Conservation (phyloP, 1,140 invertebrate genomes). For the Procambarus virginalis region DNA sequence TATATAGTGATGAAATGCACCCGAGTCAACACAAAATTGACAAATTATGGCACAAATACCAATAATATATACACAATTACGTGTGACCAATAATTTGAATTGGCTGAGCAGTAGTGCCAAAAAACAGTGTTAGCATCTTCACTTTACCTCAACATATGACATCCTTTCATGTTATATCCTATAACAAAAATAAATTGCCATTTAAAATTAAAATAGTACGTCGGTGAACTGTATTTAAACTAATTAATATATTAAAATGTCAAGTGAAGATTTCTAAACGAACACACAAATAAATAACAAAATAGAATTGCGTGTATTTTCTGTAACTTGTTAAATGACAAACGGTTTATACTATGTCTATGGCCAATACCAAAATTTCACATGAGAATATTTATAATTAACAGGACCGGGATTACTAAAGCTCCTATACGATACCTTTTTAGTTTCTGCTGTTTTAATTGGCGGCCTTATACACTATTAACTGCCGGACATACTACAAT, state of each 20-base stretch:
- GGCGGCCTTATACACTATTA: neutral
- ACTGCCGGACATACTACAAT: neutral
- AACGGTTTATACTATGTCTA: neutral
- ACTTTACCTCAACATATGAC: no score
- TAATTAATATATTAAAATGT: neutral
- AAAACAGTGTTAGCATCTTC: neutral
- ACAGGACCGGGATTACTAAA: neutral
- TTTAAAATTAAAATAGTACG: no score
- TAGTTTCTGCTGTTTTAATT: neutral
- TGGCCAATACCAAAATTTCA: neutral
- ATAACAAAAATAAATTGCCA: no score
- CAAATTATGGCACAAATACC: conserved; percentile 21
- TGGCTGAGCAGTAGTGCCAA: neutral
- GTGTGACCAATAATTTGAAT: conserved; percentile 11
- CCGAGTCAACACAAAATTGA: conserved; percentile 16
- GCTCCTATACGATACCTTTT: neutral
- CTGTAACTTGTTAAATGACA: neutral
- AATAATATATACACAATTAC: conserved; percentile 19
- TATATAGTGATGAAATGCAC: neutral
- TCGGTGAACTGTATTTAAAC: neutral
- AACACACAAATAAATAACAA: no score
- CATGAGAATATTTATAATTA: neutral
- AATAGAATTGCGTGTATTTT: neutral
- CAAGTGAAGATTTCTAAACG: no score
- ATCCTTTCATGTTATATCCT: no score